Percentiles rank a stretch among this genome's conserved stretches.
Evolutionary conservation across 1,140 invertebrate species (phyloP).

Genomic region (Myzus persicae): DNA sequence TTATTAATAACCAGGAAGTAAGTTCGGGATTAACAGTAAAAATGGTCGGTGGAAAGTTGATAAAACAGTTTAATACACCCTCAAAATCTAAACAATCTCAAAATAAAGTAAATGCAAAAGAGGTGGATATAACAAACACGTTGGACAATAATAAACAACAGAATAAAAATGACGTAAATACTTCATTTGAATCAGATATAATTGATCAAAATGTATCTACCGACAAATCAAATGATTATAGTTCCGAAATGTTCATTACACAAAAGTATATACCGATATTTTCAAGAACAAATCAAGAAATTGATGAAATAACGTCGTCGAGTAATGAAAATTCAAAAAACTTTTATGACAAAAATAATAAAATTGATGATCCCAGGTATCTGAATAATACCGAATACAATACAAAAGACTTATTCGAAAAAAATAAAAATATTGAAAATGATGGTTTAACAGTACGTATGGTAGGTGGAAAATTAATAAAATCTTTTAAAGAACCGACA

Average conservation of each 20-base stretch:
- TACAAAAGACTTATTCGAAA: not conserved
- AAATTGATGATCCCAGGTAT: not conserved
- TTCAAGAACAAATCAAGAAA: conserved; percentile 15
- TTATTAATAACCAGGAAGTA: not conserved
- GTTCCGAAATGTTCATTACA: conserved; percentile 8
- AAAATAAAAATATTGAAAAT: not conserved
- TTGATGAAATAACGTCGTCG: not conserved
- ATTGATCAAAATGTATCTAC: not conserved
- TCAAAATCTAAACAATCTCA: not conserved
- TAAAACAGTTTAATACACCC: conserved; percentile 33
- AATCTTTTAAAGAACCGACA: conserved; percentile 16
- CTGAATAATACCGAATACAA: not conserved
- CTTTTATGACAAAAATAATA: not conserved
- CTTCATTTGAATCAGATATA: conserved; percentile 15
- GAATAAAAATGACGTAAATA: not conserved
- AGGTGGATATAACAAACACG: not conserved
- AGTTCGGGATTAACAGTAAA: not conserved
- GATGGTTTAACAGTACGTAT: conserved; percentile 15
- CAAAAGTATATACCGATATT: conserved; percentile 36
- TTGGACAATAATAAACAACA: not conserved
- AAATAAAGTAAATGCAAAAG: not conserved
- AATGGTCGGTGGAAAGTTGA: conserved; percentile 54
- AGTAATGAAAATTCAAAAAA: not conserved
- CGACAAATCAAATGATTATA: not conserved
- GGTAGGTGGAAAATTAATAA: conserved; percentile 46